Evolutionary conservation across 2,888 invertebrate species (phyloP).

Genomic region (Aspidiotus rigidus): DNA sequence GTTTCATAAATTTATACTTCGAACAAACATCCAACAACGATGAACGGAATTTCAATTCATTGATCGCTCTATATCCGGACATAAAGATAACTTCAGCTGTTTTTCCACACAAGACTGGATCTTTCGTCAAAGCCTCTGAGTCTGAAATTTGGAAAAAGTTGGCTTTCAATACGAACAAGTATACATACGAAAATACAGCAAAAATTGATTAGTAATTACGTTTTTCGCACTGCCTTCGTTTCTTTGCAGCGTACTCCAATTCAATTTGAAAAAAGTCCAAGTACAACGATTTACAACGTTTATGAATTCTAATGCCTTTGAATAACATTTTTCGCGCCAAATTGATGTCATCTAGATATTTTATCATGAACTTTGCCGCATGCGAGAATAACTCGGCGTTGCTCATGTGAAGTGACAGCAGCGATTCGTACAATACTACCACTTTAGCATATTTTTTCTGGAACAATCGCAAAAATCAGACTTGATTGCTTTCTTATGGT

Average conservation of each 20-base stretch:
- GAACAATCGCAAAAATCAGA: neutral
- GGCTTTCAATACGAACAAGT: neutral
- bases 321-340: conserved; percentile 23
- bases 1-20: conserved; percentile 20
- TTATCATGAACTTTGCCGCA: conserved; percentile 25
- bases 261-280: conserved; percentile 23
- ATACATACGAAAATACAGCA: neutral
- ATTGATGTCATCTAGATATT: conserved; percentile 16
- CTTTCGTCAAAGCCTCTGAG: conserved; percentile 15
- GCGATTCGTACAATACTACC: conserved; percentile 19
- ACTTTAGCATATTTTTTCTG: conserved; percentile 23
- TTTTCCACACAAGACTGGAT: conserved; percentile 27
- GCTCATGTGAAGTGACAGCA: conserved; percentile 23
- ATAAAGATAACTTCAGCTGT: conserved; percentile 20
- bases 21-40: conserved; percentile 15
- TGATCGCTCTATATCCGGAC: conserved; percentile 17
- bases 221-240: conserved; percentile 18
- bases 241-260: conserved; percentile 21
- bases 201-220: neutral
- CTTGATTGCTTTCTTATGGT: neutral
- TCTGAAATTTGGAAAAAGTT: conserved; percentile 8
- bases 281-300: conserved; percentile 13
- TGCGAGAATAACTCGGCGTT: conserved; percentile 20
- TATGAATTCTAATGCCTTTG: conserved; percentile 27
- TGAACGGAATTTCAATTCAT: conserved; percentile 19